Conservation (phyloP, 2,113 vertebrate genomes). For the Rhinichthys klamathensis region DNA sequence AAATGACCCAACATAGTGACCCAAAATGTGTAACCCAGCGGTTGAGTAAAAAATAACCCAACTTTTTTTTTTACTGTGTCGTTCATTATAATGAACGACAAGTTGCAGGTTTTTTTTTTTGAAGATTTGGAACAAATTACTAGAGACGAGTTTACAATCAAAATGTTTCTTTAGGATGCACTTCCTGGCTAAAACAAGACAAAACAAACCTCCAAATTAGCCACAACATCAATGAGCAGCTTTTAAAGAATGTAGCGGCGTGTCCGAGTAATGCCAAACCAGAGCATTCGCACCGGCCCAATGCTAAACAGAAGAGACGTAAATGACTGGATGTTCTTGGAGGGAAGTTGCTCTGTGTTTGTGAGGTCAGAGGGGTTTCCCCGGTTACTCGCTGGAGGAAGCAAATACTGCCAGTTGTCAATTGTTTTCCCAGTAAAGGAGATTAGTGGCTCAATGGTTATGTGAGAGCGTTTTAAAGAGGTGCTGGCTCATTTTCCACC, state of each 20-base stretch:
- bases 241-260: conserved; percentile 51
- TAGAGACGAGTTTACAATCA: neutral
- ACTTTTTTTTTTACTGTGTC: no score
- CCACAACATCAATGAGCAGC: conserved; percentile 78
- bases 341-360: conserved; percentile 78
- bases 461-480: conserved; percentile 78
- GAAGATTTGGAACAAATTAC: neutral
- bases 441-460: conserved; percentile 82
- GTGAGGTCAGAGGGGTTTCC: conserved; percentile 80
- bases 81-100: neutral
- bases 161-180: conserved; percentile 17
- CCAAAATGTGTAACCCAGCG: no score
- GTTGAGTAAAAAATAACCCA: no score
- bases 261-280: conserved; percentile 39
- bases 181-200: conserved; percentile 72
- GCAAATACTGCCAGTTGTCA: conserved; percentile 76
- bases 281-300: conserved; percentile 53
- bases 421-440: conserved; percentile 81
- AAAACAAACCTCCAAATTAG: conserved; percentile 77
- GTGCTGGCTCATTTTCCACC: conserved; percentile 70
- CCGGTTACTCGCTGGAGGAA: conserved; percentile 77
- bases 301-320: conserved; percentile 75
- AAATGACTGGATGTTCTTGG: conserved; percentile 80
- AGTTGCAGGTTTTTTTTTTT: no score
- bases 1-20: no score